Evolutionary conservation across 2,113 vertebrate genomes (phyloP), one percentile per base, ranked within the genome.

Genomic region (Sylvia atricapilla): DNA sequence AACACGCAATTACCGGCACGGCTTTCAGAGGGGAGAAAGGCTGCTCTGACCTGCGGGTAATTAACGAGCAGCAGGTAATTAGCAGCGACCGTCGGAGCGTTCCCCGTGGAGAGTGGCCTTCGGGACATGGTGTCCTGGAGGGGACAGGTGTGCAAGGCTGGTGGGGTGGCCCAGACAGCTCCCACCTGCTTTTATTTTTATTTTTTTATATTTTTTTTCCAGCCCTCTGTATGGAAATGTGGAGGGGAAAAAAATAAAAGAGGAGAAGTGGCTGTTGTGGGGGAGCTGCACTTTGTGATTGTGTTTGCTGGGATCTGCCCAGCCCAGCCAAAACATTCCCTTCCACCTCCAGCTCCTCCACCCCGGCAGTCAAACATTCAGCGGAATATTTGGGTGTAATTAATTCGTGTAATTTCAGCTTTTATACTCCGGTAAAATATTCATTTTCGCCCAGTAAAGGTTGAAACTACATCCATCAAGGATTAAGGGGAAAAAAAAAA

Each of bases 361-460:
- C 17, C 33, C 64, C 1, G 0, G 0, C 4, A 67, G 64, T 83
- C 53, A 68, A 84, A 83, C 74, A 68, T 56, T 60, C 67, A 39
- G 35, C 19, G 7, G 52, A 88, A 89, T 81, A 47, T 63, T 94
- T 81, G 66, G 83, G 79, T 47, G 47, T 49, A 18, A 87, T 81
- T 84, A 95, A 91, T 89, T 87, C n/a, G 10, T 27, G n/a, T 31
- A 21, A 75, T 78, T 93, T 82, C 73, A 55, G 77, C 84, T 89
- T 93, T 96, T 91, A 95, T 72, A 69, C 56, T 47, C 8, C 11
- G 31, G 59, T 95, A 84, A 95, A 96, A 95, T 91, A 91, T 81
- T 93, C 43, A 72, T 96, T 96, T 87, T 74, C 23, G 5, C 58
- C 17, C 52, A 17, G 58, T 52, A 58, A 86, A 81, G 60, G 69